Base-by-base conservation (phyloP, 2,113 vertebrate genomes). In the Hepsetus odoe region DNA sequence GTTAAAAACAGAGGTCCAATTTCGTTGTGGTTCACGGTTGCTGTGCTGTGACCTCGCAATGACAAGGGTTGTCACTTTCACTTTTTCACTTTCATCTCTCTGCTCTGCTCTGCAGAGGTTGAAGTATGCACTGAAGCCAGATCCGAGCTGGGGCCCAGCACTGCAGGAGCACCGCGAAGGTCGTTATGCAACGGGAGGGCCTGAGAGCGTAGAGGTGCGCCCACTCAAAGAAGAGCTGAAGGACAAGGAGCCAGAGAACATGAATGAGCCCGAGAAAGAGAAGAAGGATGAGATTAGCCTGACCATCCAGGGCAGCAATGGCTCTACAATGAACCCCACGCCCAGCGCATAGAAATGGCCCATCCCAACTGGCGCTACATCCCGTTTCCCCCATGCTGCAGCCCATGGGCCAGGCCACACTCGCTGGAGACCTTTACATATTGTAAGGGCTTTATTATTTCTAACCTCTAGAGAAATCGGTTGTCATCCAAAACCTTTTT, bases 71-170 rank as follows among this genome's bases (percentile, higher is more conserved):
- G 12, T n/a, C 20, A 35, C n/a, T 3, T 8, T 68, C 24, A 9
- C 20, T 9, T 16, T 18, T 9, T 71, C 35, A 24, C 72, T 71
- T 5, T 26, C 8, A 1, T 33, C 32, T 83, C 30, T 69, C 1
- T 4, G 74, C 68, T 72, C 68, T 78, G 32, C 88, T n/a, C n/a
- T 79, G 35, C 87, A 99, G 98, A 93, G 96, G 85, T 93, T 99
- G 90, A 98, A 96, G 95, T 90, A 93, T n/a, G 94, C 97, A 0
- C 92, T 96, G 74, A 93, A 87, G 86, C 87, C 96, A 10, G 93
- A 95, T 91, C 93, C 94, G 80, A 95, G 94, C 87, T 99, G 98
- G 98, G 98, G 98, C 73, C 98, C 98, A 0, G 95, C 94, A 0
- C 94, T 99, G 76, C 76, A 86, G 26, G 97, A 99, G 91, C 96